phyloP scores from a whole-genome alignment of 1,140 invertebrate species.

The Drosophila albomicans region DNA sequence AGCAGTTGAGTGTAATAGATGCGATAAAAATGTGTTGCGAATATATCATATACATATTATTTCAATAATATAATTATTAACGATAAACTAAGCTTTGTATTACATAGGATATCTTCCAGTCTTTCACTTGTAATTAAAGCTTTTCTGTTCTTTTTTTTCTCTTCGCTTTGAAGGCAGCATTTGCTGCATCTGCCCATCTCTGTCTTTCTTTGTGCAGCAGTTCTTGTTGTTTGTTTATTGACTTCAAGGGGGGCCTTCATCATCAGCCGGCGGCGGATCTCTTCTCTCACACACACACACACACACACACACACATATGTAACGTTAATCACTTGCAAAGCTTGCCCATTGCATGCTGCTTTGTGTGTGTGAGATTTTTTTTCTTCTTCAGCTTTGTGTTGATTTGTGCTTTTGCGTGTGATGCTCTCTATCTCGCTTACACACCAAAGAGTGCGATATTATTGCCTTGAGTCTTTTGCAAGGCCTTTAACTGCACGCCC shows the following conservation, averaged over 20 bases:
- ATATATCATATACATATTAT: no score
- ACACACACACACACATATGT: slow-evolving; percentile 50
- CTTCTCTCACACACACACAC: slow-evolving; percentile 43
- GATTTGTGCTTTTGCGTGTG: slow-evolving; percentile 27
- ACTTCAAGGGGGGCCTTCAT: slow-evolving; percentile 15
- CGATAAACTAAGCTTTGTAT: background rate
- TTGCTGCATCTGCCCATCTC: background rate
- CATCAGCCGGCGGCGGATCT: slow-evolving; percentile 29
- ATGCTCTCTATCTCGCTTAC: slow-evolving; percentile 4
- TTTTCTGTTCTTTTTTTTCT: background rate
- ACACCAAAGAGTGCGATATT: slow-evolving; percentile 36
- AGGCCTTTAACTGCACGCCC: slow-evolving; percentile 52
- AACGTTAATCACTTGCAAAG: slow-evolving; percentile 72
- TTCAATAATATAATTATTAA: no score
- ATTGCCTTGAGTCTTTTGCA: slow-evolving; percentile 63
- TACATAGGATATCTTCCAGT: background rate
- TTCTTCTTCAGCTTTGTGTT: slow-evolving; percentile 6
- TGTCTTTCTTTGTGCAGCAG: background rate
- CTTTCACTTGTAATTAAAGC: background rate
- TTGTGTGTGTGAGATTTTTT: slow-evolving; percentile 11
- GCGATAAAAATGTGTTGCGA: no score
- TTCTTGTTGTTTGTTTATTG: slow-evolving; percentile 40
- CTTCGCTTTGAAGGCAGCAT: background rate
- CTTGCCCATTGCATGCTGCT: slow-evolving; percentile 40
- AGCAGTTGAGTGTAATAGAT: no score